Base-by-base conservation (phyloP, 2,888 invertebrate species). In the Bugulina stolonifera region DNA sequence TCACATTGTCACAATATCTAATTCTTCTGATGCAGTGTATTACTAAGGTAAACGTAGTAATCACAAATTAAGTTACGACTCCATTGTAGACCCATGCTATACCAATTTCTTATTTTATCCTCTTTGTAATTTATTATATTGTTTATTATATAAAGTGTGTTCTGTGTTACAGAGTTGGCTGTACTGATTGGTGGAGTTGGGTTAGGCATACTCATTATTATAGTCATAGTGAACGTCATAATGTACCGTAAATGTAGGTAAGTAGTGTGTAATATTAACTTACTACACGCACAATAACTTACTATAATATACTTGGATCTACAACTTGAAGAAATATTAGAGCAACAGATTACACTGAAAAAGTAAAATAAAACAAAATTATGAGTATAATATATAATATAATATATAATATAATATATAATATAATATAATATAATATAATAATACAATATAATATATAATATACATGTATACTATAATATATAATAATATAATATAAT, bases 101-200 rank as follows among this genome's bases (percentile, higher is more conserved):
- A n/a, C n/a, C n/a, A n/a, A n/a, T n/a, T n/a, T n/a, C n/a, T n/a
- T n/a, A n/a, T n/a, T n/a, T n/a, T n/a, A n/a, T n/a, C n/a, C n/a
- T n/a, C n/a, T n/a, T n/a, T n/a, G n/a, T n/a, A n/a, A n/a, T n/a
- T n/a, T n/a, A n/a, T n/a, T n/a, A n/a, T n/a, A n/a, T n/a, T n/a
- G n/a, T n/a, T n/a, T n/a, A n/a, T n/a, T n/a, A n/a, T n/a, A n/a
- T n/a, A n/a, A n/a, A n/a, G n/a, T n/a, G n/a, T n/a, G n/a, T n/a
- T n/a, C n/a, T n/a, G 10, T 64, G 25, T 55, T 55, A 55, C 27
- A 64, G 64, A 64, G n/a, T 32, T 64, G 27, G 64, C 29, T 29
- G 29, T 14, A 10, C 64, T 64, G 1, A 64, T 64, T 3, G 64
- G 5, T 25, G 27, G 64, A 29, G 18, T 64, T 14, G 64, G 32